Evolutionary conservation across 2,113 vertebrate genomes (phyloP), one percentile per base, ranked within the genome.

Genomic region (Tautogolabrus adspersus): DNA sequence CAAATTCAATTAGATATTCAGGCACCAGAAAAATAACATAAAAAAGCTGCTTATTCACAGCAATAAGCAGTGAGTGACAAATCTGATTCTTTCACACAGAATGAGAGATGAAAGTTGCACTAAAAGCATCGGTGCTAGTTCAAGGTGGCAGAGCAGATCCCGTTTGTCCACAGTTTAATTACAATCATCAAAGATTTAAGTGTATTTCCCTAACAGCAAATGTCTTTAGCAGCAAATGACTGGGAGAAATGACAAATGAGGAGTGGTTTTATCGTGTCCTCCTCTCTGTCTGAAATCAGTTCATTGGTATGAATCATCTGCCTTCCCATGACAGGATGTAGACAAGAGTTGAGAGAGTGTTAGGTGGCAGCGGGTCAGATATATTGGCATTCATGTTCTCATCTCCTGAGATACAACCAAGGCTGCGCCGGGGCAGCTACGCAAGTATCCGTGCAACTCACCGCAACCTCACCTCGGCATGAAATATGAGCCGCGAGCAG

Each of bases 401-500:
- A n/a, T 70, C 63, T 44, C 79, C 57, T 13, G 64, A 54, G 85
- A 72, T 54, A 47, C 63, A 59, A 67, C n/a, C 55, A 7, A 16
- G 65, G 62, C 11, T 6, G 63, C 1, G 58, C 42, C 1, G 56
- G 66, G 57, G 52, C 55, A 10, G 66, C 66, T 57, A 23, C 51
- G 23, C 54, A 52, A 44, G 30, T n/a, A 46, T 56, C 55, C 59
- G 15, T 30, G 75, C 51, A 57, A 54, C 38, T 78, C 73, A 55
- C 46, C 19, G n/a, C 42, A 54, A 34, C 65, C 44, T 79, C 71
- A 78, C 54, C 75, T 63, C 80, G 30, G 51, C 44, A 74, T 77
- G 69, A 85, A 78, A 81, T 62, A 90, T 73, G 73, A 88, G 66
- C 59, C 18, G 70, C 7, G 75, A 86, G 69, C 72, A 57, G 62